Percentiles rank a stretch among this genome's conserved stretches.
These are phyloP conservation scores for Setipinna tenuifilis DNA, from an alignment of 2,797 vertebrate species.

Conservation along the genomic window DNA sequence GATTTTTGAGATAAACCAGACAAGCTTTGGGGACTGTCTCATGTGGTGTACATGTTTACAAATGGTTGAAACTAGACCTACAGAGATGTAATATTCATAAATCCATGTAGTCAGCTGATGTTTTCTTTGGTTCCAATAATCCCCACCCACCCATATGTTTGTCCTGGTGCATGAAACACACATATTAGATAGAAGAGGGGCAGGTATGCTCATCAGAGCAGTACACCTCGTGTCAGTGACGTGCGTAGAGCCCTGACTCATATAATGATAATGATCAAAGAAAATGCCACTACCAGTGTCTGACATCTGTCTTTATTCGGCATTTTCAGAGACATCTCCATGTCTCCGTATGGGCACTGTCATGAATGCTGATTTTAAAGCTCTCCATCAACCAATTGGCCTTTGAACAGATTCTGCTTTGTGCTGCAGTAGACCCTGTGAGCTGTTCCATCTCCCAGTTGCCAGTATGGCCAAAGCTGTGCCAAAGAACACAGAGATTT, in stretches of 20 bases:
- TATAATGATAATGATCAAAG: background rate
- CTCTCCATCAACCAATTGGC: background rate
- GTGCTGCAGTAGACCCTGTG: background rate
- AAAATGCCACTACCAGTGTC: background rate
- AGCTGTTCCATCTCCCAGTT: background rate
- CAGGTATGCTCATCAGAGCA: background rate
- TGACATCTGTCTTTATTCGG: background rate
- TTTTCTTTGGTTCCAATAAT: background rate
- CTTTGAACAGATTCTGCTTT: background rate
- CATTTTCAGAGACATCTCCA: background rate
- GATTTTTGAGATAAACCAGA: background rate
- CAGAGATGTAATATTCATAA: background rate
- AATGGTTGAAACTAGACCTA: background rate
- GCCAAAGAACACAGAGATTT: constrained; percentile 15
- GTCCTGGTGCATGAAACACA: background rate
- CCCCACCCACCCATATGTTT: background rate
- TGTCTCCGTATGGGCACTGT: background rate
- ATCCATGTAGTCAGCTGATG: background rate
- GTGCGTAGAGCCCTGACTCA: background rate
- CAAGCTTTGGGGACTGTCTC: background rate
- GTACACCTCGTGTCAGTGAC: background rate
- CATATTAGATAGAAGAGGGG: background rate
- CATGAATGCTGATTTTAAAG: background rate
- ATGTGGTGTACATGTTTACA: background rate
- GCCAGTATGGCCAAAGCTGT: background rate